phyloP scores from a whole-genome alignment of 2,888 invertebrate species.

The Nowickia ferox region DNA sequence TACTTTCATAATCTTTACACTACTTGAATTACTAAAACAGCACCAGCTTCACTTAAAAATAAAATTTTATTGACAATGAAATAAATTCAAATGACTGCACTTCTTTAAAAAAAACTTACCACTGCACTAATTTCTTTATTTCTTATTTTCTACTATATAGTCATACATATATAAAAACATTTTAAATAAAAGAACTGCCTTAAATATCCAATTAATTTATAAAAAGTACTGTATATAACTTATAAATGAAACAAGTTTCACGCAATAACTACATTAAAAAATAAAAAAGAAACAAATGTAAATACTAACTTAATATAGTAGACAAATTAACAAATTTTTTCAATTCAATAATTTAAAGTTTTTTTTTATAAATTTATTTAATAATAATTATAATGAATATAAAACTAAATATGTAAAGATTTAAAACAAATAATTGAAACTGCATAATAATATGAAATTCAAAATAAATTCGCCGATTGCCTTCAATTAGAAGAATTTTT shows the following conservation, averaged over 20 bases:
- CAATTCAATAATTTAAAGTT: constrained; percentile 70
- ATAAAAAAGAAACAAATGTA: constrained; percentile 46
- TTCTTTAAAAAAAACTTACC: constrained; percentile 6
- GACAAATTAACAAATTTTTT: constrained; percentile 52
- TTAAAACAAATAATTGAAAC: constrained; percentile 67
- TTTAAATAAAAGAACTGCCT: constrained; percentile 67
- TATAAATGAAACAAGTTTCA: constrained; percentile 49
- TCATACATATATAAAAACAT: constrained; percentile 19
- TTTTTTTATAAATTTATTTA: constrained; percentile 43
- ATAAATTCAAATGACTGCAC: constrained; percentile 55
- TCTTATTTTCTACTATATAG: constrained; percentile 38
- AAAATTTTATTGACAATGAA: constrained; percentile 23
- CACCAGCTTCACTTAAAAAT: constrained; percentile 38
- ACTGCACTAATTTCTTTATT: constrained; percentile 53
- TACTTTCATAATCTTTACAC: not conserved
- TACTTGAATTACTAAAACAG: constrained; percentile 41
- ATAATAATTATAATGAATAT: constrained; percentile 34
- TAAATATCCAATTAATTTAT: constrained; percentile 61
- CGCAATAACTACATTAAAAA: constrained; percentile 47
- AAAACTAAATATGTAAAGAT: constrained; percentile 61
- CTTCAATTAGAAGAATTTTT: constrained; percentile 83
- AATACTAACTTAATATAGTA: constrained; percentile 43
- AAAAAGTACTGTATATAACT: constrained; percentile 55
- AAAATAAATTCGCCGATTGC: constrained; percentile 83
- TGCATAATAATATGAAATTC: constrained; percentile 81